Evolutionary conservation across 2,888 invertebrate genomes (phyloP).

Genomic region (Cephus spinipes): DNA sequence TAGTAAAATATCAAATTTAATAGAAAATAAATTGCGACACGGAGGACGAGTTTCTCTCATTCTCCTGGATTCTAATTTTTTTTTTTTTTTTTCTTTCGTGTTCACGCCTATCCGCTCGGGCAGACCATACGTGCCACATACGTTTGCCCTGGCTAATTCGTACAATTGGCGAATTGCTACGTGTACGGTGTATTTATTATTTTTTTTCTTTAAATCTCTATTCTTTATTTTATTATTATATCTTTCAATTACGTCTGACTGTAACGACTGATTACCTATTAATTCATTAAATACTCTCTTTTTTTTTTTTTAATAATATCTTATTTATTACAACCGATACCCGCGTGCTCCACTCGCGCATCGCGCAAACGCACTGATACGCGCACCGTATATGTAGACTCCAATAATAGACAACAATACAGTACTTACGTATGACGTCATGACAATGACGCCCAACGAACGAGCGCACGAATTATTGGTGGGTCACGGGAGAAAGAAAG

Average conservation of each 20-base stretch:
- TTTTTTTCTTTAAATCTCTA: not conserved
- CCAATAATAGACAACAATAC: not conserved
- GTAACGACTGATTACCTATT: slow-evolving; percentile 19
- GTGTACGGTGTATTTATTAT: not conserved
- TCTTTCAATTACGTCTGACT: slow-evolving; percentile 16
- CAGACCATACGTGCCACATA: not conserved
- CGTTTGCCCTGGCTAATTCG: not conserved
- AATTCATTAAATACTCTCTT: slow-evolving; percentile 33
- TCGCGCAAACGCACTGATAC: not conserved
- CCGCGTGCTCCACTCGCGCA: slow-evolving; percentile 17
- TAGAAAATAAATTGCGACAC: slow-evolving; percentile 57
- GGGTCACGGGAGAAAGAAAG: slow-evolving; percentile 11
- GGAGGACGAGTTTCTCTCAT: slow-evolving; percentile 26
- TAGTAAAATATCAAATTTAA: slow-evolving; percentile 64
- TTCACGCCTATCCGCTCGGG: not conserved
- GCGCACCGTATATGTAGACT: not conserved
- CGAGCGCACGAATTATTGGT: slow-evolving; percentile 17
- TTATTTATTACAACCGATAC: slow-evolving; percentile 43
- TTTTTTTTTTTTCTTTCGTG: not conserved
- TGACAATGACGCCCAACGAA: slow-evolving; percentile 25
- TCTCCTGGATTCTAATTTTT: not conserved
- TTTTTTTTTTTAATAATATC: slow-evolving; percentile 30
- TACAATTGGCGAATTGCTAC: not conserved
- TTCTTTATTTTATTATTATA: slow-evolving; percentile 19
- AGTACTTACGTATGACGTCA: too few relatives aligned